A percentile compares a stretch with the other conserved stretches of the same genome.
These are phyloP conservation scores for Tenodera sinensis DNA, from an alignment of 2,888 invertebrate species.

Conservation along the genomic window DNA sequence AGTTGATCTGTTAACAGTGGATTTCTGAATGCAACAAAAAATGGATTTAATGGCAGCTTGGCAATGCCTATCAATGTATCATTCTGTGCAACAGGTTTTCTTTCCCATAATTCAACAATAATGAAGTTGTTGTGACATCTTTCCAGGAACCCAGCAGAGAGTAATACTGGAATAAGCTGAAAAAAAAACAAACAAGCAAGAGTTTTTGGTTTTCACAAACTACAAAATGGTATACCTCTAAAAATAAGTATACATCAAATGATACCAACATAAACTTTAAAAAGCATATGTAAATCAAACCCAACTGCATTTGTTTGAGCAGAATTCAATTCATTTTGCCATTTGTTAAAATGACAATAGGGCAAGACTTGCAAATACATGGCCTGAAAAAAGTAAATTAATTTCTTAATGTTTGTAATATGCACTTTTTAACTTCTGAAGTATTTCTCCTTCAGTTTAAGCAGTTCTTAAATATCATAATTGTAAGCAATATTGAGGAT, in stretches of 20 bases:
- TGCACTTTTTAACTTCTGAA: no score
- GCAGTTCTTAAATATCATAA: no score
- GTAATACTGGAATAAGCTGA: conserved; percentile 54
- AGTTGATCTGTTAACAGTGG: conserved; percentile 52
- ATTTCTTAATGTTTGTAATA: no score
- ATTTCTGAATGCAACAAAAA: conserved; percentile 58
- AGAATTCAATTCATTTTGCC: no score
- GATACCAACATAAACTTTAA: not conserved
- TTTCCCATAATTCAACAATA: conserved; percentile 53
- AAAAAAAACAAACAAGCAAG: conserved; percentile 32
- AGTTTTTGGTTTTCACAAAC: not conserved
- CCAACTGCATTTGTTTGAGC: no score
- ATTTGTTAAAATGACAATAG: no score
- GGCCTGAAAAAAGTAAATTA: no score
- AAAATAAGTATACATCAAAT: no score
- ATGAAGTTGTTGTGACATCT: conserved; percentile 55
- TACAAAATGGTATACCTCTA: not conserved
- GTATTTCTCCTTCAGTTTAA: no score
- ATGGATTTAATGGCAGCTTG: conserved; percentile 56
- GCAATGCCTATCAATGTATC: conserved; percentile 50
- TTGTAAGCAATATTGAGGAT: no score
- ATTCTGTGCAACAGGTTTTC: conserved; percentile 38
- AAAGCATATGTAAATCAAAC: no score
- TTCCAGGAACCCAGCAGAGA: conserved; percentile 52
- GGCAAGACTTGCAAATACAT: no score